Percentiles rank a stretch among this genome's conserved stretches.
Evolutionary conservation across 2,888 invertebrate genomes (phyloP).

Genomic region (Tenthredo amoena): DNA sequence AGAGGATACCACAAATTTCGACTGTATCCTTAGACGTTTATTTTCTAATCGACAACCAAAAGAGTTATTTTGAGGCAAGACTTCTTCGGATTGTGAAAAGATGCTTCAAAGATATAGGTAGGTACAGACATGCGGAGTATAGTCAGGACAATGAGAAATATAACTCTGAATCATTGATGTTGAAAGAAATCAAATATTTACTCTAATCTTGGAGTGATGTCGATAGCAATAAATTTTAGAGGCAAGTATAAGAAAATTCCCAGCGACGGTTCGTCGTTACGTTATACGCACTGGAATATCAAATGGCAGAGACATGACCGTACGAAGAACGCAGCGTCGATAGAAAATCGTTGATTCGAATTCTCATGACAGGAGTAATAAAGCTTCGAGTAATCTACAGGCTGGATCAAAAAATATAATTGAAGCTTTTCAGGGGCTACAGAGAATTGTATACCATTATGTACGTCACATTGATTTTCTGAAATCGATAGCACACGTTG

Average conservation of each 20-base stretch:
- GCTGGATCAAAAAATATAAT: slow-evolving; percentile 29
- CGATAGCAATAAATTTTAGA: slow-evolving; percentile 37
- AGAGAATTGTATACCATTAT: slow-evolving; percentile 11
- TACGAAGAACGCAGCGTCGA: slow-evolving; percentile 6
- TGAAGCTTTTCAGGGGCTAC: slow-evolving; percentile 7
- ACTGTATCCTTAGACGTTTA: not conserved
- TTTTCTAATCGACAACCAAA: slow-evolving; percentile 11
- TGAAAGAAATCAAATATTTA: slow-evolving; percentile 18
- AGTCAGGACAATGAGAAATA: not conserved
- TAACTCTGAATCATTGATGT: slow-evolving; percentile 25
- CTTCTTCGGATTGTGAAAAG: not conserved
- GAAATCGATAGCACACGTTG: not conserved
- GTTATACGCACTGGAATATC: slow-evolving; percentile 47
- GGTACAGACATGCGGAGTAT: not conserved
- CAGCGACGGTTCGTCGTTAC: slow-evolving; percentile 34
- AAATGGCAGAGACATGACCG: slow-evolving; percentile 27
- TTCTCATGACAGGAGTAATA: slow-evolving; percentile 28
- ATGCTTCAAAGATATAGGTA: not conserved
- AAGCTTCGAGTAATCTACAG: slow-evolving; percentile 30
- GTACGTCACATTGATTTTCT: slow-evolving; percentile 5
- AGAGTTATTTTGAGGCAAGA: not conserved
- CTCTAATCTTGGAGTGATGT: slow-evolving; percentile 16
- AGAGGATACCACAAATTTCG: not conserved
- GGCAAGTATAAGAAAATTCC: slow-evolving; percentile 25
- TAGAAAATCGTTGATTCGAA: slow-evolving; percentile 29